A percentile compares a stretch with the other conserved stretches of the same genome.
phyloP scores from a whole-genome alignment of 2,888 invertebrate species.

The Phasia obesa region DNA sequence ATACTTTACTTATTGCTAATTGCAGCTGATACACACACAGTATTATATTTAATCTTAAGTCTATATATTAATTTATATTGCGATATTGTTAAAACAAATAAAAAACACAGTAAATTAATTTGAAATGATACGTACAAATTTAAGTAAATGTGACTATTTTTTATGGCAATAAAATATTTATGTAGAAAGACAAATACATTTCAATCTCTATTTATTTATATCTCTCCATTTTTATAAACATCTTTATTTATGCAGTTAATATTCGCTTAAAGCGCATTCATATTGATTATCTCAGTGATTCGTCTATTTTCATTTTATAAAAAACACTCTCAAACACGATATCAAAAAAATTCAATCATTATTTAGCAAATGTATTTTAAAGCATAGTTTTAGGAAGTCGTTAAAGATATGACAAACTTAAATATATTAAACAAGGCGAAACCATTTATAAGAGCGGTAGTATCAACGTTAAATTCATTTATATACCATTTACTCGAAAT shows the following conservation, averaged over 20 bases:
- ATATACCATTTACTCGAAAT: no score
- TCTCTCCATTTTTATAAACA: background rate
- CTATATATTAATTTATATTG: background rate
- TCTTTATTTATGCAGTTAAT: background rate
- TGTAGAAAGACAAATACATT: constrained; percentile 1
- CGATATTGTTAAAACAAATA: constrained; percentile 1
- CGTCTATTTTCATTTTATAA: no score
- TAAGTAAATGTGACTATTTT: constrained; percentile 34
- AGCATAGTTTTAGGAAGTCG: no score
- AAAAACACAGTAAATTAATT: background rate
- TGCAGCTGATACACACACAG: constrained; percentile 13
- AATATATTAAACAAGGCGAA: no score
- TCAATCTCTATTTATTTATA: background rate
- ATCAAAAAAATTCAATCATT: no score
- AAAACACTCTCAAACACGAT: no score
- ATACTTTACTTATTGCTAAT: constrained; percentile 18
- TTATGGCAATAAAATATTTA: constrained; percentile 30
- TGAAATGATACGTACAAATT: constrained; percentile 6
- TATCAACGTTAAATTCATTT: no score
- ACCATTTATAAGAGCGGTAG: no score
- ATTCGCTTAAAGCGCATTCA: no score
- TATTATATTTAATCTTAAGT: background rate
- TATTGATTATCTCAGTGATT: no score
- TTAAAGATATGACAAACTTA: no score
- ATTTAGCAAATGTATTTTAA: no score